Evolutionary conservation across 1,140 invertebrate species (phyloP).

Genomic region (Heliconius nattereri): DNA sequence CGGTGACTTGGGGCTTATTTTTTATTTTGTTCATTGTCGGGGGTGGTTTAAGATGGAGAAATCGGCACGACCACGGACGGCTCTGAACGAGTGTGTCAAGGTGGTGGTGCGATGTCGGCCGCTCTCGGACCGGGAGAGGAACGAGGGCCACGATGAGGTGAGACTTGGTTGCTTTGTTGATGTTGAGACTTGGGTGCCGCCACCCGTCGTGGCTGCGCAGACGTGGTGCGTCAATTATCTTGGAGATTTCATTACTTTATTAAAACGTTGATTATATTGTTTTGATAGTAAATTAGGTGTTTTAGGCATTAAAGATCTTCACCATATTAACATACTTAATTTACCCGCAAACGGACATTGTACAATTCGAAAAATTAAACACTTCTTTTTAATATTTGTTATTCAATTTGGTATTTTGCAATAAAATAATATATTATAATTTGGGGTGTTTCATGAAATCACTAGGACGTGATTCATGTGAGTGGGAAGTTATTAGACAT

Average conservation of each 20-base stretch:
- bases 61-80: slow-evolving; percentile 76
- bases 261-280: background rate
- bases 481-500: slow-evolving; percentile 46
- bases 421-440: background rate
- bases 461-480: slow-evolving; percentile 43
- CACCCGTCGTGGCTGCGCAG: slow-evolving; percentile 55
- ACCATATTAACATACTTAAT: background rate
- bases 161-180: slow-evolving; percentile 57
- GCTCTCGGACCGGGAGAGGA: slow-evolving; percentile 90
- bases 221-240: slow-evolving; percentile 54
- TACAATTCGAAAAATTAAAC: background rate
- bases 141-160: slow-evolving; percentile 87
- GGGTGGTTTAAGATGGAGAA: slow-evolving; percentile 74
- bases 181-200: slow-evolving; percentile 41
- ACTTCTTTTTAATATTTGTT: background rate
- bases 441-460: slow-evolving; percentile 26
- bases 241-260: background rate
- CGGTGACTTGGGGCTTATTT: slow-evolving; percentile 67
- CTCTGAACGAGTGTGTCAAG: slow-evolving; percentile 89
- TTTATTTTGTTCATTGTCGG: slow-evolving; percentile 54
- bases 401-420: background rate
- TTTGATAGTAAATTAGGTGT: background rate
- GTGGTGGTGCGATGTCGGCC: slow-evolving; percentile 96
- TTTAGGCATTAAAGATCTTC: background rate
- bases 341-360: background rate